A percentile compares a stretch with the other conserved stretches of the same genome.
These are phyloP conservation scores for Drosophila borborema DNA, from an alignment of 2,888 invertebrate species.

Conservation along the genomic window DNA sequence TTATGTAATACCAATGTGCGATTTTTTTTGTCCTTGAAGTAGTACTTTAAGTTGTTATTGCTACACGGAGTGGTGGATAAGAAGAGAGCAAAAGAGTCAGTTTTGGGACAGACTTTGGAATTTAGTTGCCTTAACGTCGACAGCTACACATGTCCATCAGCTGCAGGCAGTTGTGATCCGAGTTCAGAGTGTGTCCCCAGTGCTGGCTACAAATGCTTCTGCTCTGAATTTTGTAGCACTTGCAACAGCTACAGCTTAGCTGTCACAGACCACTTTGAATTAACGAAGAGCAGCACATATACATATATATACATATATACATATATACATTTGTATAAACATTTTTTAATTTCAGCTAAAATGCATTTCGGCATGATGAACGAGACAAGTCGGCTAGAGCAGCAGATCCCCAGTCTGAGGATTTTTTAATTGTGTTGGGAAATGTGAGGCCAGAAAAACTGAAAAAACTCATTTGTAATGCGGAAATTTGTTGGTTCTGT, in stretches of 20 bases:
- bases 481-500: constrained; percentile 10
- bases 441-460: constrained; percentile 56
- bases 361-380: constrained; percentile 73
- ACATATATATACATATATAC: neutral
- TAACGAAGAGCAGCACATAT: constrained; percentile 65
- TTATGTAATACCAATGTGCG: too few relatives aligned
- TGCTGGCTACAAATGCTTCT: neutral
- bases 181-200: neutral
- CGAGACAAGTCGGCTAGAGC: constrained; percentile 44
- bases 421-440: constrained; percentile 78
- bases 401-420: constrained; percentile 5
- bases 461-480: constrained; percentile 68
- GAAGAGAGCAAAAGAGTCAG: neutral
- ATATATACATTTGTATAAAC: neutral
- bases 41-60: neutral
- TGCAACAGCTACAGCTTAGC: constrained; percentile 30
- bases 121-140: neutral
- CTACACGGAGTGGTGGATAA: neutral
- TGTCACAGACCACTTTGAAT: constrained; percentile 65
- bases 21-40: neutral
- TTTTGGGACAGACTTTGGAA: constrained; percentile 1
- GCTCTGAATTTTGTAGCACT: constrained; percentile 5
- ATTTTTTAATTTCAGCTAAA: constrained; percentile 70
- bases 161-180: constrained; percentile 1
- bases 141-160: constrained; percentile 29